These are phyloP conservation scores for Drosophila pseudotalamancana DNA, from an alignment of 2,888 invertebrate genomes.

Conservation along the genomic window DNA sequence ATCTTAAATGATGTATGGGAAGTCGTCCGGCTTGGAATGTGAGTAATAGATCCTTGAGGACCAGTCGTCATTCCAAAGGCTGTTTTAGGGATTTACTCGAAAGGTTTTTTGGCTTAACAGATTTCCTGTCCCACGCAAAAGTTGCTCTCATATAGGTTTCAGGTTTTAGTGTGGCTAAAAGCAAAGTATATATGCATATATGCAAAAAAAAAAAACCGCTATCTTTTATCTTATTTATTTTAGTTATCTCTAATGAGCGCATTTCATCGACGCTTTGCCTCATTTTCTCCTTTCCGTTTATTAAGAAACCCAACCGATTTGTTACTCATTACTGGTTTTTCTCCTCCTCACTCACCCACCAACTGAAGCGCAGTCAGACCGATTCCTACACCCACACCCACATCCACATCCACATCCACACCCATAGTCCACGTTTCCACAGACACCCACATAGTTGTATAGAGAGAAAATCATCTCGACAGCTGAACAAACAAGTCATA, in stretches of 20 bases:
- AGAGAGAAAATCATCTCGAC: constrained; percentile 55
- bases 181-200: too few relatives aligned
- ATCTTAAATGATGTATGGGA: constrained; percentile 1
- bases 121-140: too few relatives aligned
- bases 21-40: neutral
- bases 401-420: too few relatives aligned
- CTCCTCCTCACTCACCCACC: neutral
- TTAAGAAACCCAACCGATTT: constrained; percentile 43
- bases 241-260: constrained; percentile 5
- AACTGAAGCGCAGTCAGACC: too few relatives aligned
- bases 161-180: too few relatives aligned
- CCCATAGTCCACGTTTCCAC: too few relatives aligned
- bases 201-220: too few relatives aligned
- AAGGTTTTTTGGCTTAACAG: too few relatives aligned
- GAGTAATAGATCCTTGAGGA: neutral
- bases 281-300: constrained; percentile 17
- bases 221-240: too few relatives aligned
- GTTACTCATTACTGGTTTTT: constrained; percentile 48
- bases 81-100: neutral
- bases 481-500: constrained; percentile 76
- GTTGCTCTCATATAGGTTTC: too few relatives aligned
- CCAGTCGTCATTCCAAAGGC: too few relatives aligned
- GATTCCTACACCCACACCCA: too few relatives aligned
- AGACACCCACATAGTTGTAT: neutral
- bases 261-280: constrained; percentile 2